Conservation (phyloP, 2,113 vertebrate genomes). For the Pluvianellus socialis region DNA sequence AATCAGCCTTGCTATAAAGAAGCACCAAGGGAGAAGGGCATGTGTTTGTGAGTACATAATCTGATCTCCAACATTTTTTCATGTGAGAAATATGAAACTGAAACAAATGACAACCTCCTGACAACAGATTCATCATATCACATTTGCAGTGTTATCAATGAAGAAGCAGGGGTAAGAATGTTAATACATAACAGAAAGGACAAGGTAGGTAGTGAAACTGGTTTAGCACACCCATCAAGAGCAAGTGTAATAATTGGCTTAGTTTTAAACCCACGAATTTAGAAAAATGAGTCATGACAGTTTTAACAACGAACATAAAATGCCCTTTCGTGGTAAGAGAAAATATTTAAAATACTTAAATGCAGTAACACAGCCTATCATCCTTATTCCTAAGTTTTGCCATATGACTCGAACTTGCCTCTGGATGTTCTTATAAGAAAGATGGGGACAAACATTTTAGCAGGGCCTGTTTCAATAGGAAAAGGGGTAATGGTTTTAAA, state of each 20-base stretch:
- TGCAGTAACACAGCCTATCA: not conserved
- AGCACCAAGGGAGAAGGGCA: not conserved
- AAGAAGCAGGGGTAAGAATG: conserved; percentile 37
- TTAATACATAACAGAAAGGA: conserved; percentile 64
- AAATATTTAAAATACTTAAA: conserved; percentile 21
- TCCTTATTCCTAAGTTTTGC: not conserved
- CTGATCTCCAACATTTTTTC: not conserved
- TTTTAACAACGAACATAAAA: conserved; percentile 36
- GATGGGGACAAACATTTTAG: not conserved
- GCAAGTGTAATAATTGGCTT: conserved; percentile 3
- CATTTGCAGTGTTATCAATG: conserved; percentile 55
- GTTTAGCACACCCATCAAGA: not conserved
- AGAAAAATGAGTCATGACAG: conserved; percentile 44
- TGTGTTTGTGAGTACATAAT: conserved; percentile 8
- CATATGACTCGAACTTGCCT: not conserved
- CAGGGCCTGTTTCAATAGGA: not conserved
- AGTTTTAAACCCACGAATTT: not conserved
- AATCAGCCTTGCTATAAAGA: not conserved
- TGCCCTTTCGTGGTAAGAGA: not conserved
- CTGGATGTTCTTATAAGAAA: not conserved
- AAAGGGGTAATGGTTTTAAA: not conserved
- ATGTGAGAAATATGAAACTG: conserved; percentile 2
- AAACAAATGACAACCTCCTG: conserved; percentile 39
- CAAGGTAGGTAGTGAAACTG: conserved; percentile 9
- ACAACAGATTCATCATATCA: conserved; percentile 14